A percentile compares a stretch with the other conserved stretches of the same genome.
These are phyloP conservation scores for Puntigrus tetrazona DNA, from an alignment of 2,113 vertebrate species.

Conservation along the genomic window DNA sequence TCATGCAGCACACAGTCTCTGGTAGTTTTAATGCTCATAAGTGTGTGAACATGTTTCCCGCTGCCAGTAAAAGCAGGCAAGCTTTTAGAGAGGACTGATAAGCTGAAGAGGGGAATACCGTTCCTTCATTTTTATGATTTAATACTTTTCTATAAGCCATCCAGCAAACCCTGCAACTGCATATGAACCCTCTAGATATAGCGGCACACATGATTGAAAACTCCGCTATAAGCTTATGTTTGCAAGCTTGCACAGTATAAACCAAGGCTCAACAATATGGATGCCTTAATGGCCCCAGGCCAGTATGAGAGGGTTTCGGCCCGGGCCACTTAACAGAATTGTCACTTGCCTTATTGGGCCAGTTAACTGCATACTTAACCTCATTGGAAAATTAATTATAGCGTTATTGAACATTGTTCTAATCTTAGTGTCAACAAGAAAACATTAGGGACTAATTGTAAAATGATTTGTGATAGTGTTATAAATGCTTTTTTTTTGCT, in stretches of 20 bases:
- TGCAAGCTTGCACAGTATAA: neutral
- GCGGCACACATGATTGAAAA: conserved; percentile 8
- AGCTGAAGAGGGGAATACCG: neutral
- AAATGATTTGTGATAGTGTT: too few species aligned
- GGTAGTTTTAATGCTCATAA: conserved; percentile 10
- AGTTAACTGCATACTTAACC: neutral
- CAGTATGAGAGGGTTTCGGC: neutral
- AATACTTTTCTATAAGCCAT: conserved; percentile 9
- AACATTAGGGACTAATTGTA: too few species aligned
- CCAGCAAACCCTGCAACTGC: neutral
- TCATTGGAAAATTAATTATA: too few species aligned
- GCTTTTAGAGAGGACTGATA: neutral
- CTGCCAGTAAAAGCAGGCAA: conserved; percentile 15
- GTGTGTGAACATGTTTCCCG: neutral
- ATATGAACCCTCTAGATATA: neutral
- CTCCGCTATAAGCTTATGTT: conserved; percentile 1
- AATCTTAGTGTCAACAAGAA: too few species aligned
- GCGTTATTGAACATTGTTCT: too few species aligned
- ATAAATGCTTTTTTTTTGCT: too few species aligned
- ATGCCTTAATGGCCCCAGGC: neutral
- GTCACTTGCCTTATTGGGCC: neutral
- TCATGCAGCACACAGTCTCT: conserved; percentile 19
- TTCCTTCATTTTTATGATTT: conserved; percentile 14
- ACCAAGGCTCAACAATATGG: neutral
- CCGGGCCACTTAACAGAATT: neutral